phyloP scores from a whole-genome alignment of 2,888 invertebrate species.

The Hydrotaea cyrtoneurina region DNA sequence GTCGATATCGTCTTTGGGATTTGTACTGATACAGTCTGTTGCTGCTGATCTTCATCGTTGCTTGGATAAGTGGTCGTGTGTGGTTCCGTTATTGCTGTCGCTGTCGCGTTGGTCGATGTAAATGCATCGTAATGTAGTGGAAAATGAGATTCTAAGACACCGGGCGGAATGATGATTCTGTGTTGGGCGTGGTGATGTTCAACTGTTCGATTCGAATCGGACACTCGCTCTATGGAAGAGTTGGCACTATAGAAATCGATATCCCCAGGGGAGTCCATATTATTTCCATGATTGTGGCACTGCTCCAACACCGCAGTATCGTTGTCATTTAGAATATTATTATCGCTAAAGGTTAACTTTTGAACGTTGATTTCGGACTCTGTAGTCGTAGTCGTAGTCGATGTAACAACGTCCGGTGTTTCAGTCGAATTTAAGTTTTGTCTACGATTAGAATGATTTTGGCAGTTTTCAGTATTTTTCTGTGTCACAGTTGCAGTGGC shows the following conservation, averaged over 20 bases:
- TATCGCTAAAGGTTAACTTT: conserved; percentile 80
- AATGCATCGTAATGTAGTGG: conserved; percentile 74
- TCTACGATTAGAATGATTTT: conserved; percentile 64
- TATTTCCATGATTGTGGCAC: conserved; percentile 41
- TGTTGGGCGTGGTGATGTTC: conserved; percentile 45
- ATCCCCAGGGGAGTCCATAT: conserved; percentile 78
- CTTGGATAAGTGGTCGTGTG: conserved; percentile 38
- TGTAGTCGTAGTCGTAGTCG: conserved; percentile 64
- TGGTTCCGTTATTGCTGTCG: conserved; percentile 36
- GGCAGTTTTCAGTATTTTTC: background rate
- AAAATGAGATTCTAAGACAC: conserved; percentile 81
- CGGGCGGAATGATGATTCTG: conserved; percentile 73
- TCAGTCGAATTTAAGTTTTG: conserved; percentile 83
- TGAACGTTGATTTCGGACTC: conserved; percentile 70
- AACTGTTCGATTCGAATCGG: conserved; percentile 67
- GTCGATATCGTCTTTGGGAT: conserved; percentile 36
- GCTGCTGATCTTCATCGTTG: conserved; percentile 42
- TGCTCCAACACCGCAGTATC: conserved; percentile 4
- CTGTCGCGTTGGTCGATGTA: conserved; percentile 48
- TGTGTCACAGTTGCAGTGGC: background rate
- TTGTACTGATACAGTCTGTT: conserved; percentile 35
- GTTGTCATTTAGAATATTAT: conserved; percentile 78
- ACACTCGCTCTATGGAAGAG: conserved; percentile 77
- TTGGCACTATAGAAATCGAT: conserved; percentile 79
- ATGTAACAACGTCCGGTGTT: conserved; percentile 82